Evolutionary conservation across 2,113 vertebrate species (phyloP), one percentile per base, ranked within the genome.

Genomic region (Phoxinus phoxinus): DNA sequence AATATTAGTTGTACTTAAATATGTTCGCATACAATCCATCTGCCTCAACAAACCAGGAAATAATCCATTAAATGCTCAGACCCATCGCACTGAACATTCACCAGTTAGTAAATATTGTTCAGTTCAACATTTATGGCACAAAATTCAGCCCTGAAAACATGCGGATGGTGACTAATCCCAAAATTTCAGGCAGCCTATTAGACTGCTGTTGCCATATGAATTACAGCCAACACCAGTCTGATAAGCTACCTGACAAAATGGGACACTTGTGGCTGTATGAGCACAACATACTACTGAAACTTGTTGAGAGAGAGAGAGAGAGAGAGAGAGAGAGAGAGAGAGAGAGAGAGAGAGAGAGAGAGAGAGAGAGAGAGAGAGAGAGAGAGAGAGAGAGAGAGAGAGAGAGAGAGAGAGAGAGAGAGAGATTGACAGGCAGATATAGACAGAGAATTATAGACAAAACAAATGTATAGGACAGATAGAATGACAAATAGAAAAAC

Each of bases 201-300:
- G 96, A 99, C 97, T 92, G 95, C 93, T 98, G 98, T 97, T 96
- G 98, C 97, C 97, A 93, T 95, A 93, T 86, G 87, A 94, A 94
- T 90, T 90, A 96, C 95, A 97, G 97, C 97, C 98, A 99, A 99
- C 98, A 99, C 98, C 98, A 99, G 97, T 99, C 98, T 98, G 97
- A 99, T 99, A 99, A 99, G 98, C 98, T 99, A 99, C 94, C 97
- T 95, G 96, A 98, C 92, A 96, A 91, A 92, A 93, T 92, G 96
- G 97, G 95, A 95, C 44, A 51, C 44, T 32, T 30, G 0, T 4
- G 6, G 8, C 8, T 32, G 76, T 30, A 30, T 81, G 67, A 46
- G 56, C 65, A 30, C 15, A 12, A 2, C 27, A 44, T 17, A 37
- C 10, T 17, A 37, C 9, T 41, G 74, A 44, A 48, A 67, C 6